Conservation (phyloP, 2,888 invertebrate species). For the Helicoverpa assulta region DNA sequence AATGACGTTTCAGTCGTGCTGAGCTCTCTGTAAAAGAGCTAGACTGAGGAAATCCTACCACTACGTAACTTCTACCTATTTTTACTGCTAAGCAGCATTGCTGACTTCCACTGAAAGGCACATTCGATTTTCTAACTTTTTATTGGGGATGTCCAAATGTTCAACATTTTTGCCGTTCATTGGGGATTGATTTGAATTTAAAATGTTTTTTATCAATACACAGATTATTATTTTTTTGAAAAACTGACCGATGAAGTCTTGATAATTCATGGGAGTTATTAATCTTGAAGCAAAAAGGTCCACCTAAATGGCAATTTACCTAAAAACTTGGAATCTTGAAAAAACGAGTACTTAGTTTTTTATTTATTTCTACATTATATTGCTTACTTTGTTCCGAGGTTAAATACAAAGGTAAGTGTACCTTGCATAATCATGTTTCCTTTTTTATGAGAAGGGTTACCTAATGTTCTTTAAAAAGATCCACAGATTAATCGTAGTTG, state of each 20-base stretch:
- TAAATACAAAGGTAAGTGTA: too few relatives aligned
- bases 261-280: too few relatives aligned
- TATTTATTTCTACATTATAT: too few relatives aligned
- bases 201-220: background rate
- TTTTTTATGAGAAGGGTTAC: background rate
- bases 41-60: background rate
- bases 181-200: background rate
- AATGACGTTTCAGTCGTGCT: background rate
- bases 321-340: too few relatives aligned
- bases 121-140: background rate
- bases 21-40: background rate
- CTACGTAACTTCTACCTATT: background rate
- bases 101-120: background rate
- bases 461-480: constrained; percentile 1
- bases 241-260: too few relatives aligned
- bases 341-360: too few relatives aligned
- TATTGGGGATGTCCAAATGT: background rate
- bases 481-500: background rate
- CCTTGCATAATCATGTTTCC: background rate
- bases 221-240: too few relatives aligned
- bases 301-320: too few relatives aligned
- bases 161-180: background rate
- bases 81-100: background rate
- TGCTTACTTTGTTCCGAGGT: too few relatives aligned
- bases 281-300: too few relatives aligned